Conservation (phyloP, 64 coral and sea anemone genomes). For the Porites lutea region DNA sequence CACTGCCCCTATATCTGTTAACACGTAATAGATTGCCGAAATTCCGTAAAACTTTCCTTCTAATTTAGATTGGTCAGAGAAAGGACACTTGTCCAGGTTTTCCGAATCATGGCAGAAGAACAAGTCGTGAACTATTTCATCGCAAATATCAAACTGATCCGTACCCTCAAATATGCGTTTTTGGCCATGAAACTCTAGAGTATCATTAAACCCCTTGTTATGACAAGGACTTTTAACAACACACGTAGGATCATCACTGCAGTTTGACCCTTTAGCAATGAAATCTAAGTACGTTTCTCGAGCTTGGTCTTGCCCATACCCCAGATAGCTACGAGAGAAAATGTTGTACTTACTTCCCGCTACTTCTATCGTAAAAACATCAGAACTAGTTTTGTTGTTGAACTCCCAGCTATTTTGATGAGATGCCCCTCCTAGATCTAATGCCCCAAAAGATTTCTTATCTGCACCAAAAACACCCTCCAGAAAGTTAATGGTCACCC, state of each 20-base stretch:
- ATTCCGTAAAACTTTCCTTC: conserved; percentile 38
- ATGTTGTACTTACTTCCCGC: background rate
- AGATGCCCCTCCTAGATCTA: conserved; percentile 57
- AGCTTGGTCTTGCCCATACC: conserved; percentile 47
- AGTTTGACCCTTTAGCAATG: background rate
- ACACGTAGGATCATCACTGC: background rate
- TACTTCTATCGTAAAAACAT: background rate
- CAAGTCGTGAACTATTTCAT: background rate
- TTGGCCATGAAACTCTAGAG: conserved; percentile 1
- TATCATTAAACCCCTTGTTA: conserved; percentile 26
- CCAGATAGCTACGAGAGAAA: conserved; percentile 49
- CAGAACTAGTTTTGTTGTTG: background rate
- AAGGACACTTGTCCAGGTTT: background rate
- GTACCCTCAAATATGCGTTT: conserved; percentile 12
- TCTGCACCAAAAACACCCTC: background rate
- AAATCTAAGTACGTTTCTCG: conserved; percentile 6
- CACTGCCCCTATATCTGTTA: conserved; percentile 32
- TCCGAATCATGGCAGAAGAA: conserved; percentile 28
- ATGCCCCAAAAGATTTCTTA: background rate
- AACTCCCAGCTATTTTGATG: conserved; percentile 28
- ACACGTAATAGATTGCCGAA: conserved; percentile 31
- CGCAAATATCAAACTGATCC: background rate
- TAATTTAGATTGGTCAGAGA: conserved; percentile 24
- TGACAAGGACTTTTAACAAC: conserved; percentile 50
- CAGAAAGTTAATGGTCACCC: conserved; percentile 61